Conservation (phyloP, 2,888 invertebrate species). For the Cynaeus angustus region DNA sequence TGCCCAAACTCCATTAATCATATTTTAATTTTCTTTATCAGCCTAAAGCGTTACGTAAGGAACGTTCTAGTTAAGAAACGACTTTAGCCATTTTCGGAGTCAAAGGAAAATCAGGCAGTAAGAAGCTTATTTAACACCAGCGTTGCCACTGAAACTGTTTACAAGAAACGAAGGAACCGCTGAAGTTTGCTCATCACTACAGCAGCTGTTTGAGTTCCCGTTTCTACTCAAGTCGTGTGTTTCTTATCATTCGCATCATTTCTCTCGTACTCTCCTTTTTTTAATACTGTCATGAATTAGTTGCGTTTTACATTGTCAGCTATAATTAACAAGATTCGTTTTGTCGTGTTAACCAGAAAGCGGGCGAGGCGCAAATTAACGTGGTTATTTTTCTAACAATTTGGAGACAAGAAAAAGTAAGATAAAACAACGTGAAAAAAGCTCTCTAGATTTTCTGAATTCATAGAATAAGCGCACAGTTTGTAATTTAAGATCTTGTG, state of each 20-base stretch:
- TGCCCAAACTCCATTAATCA: conserved; percentile 43
- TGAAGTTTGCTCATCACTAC: conserved; percentile 38
- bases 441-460: too few relatives aligned
- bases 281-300: conserved; percentile 20
- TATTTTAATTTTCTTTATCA: conserved; percentile 46
- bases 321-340: conserved; percentile 26
- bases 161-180: conserved; percentile 28
- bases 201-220: conserved; percentile 41
- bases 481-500: too few relatives aligned
- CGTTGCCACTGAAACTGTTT: conserved; percentile 33
- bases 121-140: conserved; percentile 40
- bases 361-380: not conserved
- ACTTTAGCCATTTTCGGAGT: conserved; percentile 18
- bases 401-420: not conserved
- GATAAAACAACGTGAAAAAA: too few relatives aligned
- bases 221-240: conserved; percentile 43
- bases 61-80: conserved; percentile 20
- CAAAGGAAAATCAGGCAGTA: conserved; percentile 29
- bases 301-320: conserved; percentile 32
- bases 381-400: conserved; percentile 2
- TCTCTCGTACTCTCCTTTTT: conserved; percentile 13
- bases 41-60: conserved; percentile 7
- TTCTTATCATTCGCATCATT: conserved; percentile 49
- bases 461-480: too few relatives aligned
- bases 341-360: not conserved